phyloP scores from a whole-genome alignment of 2,113 vertebrate genomes.

The Marmota flaviventris region DNA sequence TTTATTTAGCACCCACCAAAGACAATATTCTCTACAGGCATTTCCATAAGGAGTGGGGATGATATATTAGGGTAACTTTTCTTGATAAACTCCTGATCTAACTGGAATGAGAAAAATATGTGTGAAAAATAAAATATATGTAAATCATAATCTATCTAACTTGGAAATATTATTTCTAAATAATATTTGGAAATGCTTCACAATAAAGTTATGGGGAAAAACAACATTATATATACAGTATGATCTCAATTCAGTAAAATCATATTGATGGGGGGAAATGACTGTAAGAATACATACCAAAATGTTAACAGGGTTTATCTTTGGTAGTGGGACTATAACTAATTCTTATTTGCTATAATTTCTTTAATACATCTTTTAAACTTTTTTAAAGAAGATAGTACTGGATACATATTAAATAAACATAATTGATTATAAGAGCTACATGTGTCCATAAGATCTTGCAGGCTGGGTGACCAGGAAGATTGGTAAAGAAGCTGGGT shows the following conservation, averaged over 20 bases:
- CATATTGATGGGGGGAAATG: not conserved
- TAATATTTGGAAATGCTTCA: not conserved
- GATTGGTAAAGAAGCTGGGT: not conserved
- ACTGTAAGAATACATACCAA: not conserved
- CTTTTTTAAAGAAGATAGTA: not conserved
- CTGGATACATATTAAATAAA: not conserved
- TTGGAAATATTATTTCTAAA: not conserved
- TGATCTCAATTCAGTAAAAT: conserved; percentile 25
- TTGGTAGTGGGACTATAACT: not conserved
- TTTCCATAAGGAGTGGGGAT: not conserved
- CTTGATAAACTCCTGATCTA: not conserved
- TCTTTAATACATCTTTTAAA: not conserved
- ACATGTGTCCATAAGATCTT: not conserved
- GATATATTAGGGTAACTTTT: not conserved
- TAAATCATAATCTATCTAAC: not conserved
- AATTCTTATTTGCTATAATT: not conserved
- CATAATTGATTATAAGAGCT: not conserved
- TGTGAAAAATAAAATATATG: conserved; percentile 13
- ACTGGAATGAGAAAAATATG: conserved; percentile 1
- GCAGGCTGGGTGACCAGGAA: not conserved
- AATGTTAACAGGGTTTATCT: conserved; percentile 21
- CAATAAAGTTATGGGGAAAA: not conserved
- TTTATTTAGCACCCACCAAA: not conserved
- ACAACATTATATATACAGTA: not conserved
- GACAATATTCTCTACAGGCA: not conserved